Evolutionary conservation across 2,113 vertebrate species (phyloP).

Genomic region (Kobus ellipsiprymnus): DNA sequence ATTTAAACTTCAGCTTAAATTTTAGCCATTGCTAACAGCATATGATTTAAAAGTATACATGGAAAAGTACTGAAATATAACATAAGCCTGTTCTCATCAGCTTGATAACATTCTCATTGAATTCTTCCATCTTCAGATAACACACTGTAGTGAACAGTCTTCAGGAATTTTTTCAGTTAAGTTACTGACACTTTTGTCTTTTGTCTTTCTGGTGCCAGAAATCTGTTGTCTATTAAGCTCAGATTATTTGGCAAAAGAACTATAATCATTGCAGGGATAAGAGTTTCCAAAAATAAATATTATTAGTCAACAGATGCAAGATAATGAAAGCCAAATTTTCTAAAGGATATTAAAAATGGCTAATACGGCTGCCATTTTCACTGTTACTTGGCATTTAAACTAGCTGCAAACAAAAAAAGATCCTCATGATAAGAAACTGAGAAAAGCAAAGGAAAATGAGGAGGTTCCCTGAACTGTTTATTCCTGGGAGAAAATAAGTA

Average conservation of each 20-base stretch:
- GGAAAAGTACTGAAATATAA: neutral
- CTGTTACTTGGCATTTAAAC: conserved; percentile 24
- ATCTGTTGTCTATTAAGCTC: conserved; percentile 23
- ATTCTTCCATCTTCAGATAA: conserved; percentile 16
- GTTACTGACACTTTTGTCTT: neutral
- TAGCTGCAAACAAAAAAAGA: conserved; percentile 41
- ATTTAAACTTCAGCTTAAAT: conserved; percentile 28
- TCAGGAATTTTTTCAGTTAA: neutral
- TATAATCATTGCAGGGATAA: neutral
- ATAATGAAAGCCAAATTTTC: conserved; percentile 28
- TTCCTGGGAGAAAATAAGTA: neutral
- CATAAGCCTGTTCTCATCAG: neutral
- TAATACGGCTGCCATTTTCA: neutral
- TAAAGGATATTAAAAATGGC: conserved; percentile 32
- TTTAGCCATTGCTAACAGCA: neutral
- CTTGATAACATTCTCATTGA: neutral
- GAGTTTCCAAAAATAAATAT: conserved; percentile 26
- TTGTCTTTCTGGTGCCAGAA: conserved; percentile 1
- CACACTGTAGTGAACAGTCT: neutral
- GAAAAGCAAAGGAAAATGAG: conserved; percentile 16
- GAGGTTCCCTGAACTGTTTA: neutral
- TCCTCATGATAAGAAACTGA: neutral
- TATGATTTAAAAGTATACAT: neutral
- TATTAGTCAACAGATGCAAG: conserved; percentile 8
- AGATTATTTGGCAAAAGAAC: conserved; percentile 23